Conservation (phyloP, 2,888 invertebrate genomes). For the Drosophila nigricruria region DNA sequence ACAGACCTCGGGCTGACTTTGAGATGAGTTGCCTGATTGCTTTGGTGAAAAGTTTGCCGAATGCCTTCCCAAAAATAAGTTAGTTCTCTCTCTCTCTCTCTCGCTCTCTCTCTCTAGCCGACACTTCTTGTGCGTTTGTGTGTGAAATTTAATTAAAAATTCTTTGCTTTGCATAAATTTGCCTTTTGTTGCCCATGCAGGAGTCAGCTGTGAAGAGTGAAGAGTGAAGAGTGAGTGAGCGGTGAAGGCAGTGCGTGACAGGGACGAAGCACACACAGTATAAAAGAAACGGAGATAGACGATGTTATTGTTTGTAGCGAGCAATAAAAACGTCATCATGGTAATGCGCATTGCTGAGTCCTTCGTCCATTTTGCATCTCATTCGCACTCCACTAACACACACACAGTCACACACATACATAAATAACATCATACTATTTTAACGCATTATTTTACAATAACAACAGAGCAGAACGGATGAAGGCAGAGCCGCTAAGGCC, state of each 20-base stretch:
- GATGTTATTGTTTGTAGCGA: constrained; percentile 57
- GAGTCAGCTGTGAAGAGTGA: neutral
- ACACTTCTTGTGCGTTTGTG: constrained; percentile 53
- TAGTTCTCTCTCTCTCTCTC: constrained; percentile 6
- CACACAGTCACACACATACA: constrained; percentile 23
- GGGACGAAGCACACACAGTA: neutral
- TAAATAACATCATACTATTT: constrained; percentile 50
- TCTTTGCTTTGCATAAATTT: constrained; percentile 78
- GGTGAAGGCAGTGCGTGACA: neutral
- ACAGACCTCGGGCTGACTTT: constrained; percentile 31
- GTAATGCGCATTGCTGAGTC: constrained; percentile 40
- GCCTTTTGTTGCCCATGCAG: constrained; percentile 55
- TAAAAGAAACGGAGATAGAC: constrained; percentile 26
- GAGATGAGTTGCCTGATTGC: constrained; percentile 44
- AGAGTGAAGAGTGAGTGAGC: neutral
- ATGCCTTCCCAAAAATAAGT: constrained; percentile 27
- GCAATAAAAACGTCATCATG: constrained; percentile 77
- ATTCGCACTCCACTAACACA: constrained; percentile 12
- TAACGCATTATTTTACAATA: constrained; percentile 65
- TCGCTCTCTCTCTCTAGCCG: constrained; percentile 3
- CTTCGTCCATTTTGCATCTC: constrained; percentile 43
- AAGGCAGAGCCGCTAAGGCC: constrained; percentile 25
- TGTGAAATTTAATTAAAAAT: constrained; percentile 78
- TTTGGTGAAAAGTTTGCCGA: constrained; percentile 41
- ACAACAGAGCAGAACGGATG: constrained; percentile 26